Evolutionary conservation across 2,888 invertebrate genomes (phyloP).

Genomic region (Chesias legatella): DNA sequence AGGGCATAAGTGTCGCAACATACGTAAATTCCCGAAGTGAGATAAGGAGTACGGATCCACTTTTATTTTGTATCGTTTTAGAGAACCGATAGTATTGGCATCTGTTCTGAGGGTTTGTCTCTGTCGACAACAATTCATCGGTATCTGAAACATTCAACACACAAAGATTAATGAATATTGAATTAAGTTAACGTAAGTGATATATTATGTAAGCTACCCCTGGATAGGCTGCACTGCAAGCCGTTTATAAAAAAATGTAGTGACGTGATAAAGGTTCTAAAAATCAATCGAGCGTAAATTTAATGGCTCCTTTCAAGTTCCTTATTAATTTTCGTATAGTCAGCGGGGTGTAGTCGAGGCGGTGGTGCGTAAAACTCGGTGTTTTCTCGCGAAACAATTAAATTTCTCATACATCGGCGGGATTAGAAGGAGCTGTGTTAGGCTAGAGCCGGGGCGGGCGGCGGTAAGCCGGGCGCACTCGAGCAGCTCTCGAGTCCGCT

Average conservation of each 20-base stretch:
- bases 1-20: constrained; percentile 24
- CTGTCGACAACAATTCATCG: constrained; percentile 48
- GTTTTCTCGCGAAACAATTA: constrained; percentile 74
- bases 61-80: constrained; percentile 42
- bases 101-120: constrained; percentile 45
- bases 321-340: constrained; percentile 65
- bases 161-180: constrained; percentile 4
- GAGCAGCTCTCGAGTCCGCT: constrained; percentile 64
- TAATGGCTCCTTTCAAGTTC: constrained; percentile 74
- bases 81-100: constrained; percentile 45
- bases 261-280: constrained; percentile 68
- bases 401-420: constrained; percentile 69
- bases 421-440: constrained; percentile 52
- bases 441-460: constrained; percentile 40
- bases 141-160: constrained; percentile 39
- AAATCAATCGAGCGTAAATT: constrained; percentile 71
- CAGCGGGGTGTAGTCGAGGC: constrained; percentile 53
- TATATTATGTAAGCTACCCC: constrained; percentile 25
- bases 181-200: too few relatives aligned
- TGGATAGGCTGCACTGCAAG: constrained; percentile 3
- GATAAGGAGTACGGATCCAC: constrained; percentile 17
- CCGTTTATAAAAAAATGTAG: constrained; percentile 38
- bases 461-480: constrained; percentile 51
- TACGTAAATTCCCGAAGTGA: constrained; percentile 21
- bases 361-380: constrained; percentile 57